Conservation (phyloP, 2,888 invertebrate species). For the Orchesellides sinensis region DNA sequence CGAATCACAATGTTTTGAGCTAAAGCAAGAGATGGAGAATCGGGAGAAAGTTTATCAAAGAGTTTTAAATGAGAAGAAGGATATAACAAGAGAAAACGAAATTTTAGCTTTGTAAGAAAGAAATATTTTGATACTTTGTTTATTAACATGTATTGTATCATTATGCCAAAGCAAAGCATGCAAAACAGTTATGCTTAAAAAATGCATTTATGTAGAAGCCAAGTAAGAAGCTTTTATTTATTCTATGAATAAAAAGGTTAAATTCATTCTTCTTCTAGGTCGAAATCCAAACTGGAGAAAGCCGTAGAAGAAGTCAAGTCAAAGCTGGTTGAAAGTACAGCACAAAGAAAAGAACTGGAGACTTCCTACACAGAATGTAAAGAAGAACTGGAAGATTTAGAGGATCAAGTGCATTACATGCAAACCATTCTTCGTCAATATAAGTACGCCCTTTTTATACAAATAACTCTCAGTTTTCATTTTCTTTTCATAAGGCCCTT, state of each 20-base stretch:
- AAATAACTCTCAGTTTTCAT: too few relatives aligned
- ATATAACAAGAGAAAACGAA: constrained; percentile 45
- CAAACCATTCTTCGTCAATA: constrained; percentile 28
- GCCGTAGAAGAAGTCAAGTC: constrained; percentile 30
- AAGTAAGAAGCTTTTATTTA: too few relatives aligned
- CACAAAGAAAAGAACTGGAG: constrained; percentile 22
- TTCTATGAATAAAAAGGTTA: not conserved
- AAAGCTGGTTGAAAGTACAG: constrained; percentile 24
- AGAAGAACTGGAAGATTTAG: constrained; percentile 45
- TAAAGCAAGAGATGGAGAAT: constrained; percentile 60
- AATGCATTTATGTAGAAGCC: not conserved
- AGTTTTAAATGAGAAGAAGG: constrained; percentile 19
- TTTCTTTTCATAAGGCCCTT: too few relatives aligned
- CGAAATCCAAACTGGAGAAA: constrained; percentile 41
- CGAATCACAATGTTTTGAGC: constrained; percentile 59
- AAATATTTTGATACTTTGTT: not conserved
- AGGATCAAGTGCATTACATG: constrained; percentile 47
- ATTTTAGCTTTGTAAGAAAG: constrained; percentile 53
- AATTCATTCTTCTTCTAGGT: not conserved
- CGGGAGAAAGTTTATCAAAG: constrained; percentile 40
- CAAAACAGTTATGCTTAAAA: not conserved
- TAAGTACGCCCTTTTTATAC: constrained; percentile 23
- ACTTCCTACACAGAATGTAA: constrained; percentile 38
- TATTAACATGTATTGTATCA: too few relatives aligned
- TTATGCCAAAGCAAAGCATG: not conserved